Conservation (phyloP, 1,140 invertebrate species). For the Pararge aegeria region DNA sequence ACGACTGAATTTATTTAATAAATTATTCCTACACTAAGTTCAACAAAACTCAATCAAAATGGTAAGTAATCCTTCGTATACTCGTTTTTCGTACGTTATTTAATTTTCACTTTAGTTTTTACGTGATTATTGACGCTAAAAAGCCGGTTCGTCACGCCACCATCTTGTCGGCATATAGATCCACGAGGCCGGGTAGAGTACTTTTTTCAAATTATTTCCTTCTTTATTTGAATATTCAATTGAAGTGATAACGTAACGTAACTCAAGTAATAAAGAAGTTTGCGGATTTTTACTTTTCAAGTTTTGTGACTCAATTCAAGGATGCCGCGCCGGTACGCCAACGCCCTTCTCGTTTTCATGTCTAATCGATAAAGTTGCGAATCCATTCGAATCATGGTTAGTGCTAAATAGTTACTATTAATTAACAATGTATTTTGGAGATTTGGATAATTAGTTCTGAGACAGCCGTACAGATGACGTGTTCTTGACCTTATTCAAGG, state of each 20-base stretch:
- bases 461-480: slow-evolving; percentile 33
- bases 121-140: slow-evolving; percentile 11
- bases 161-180: slow-evolving; percentile 57
- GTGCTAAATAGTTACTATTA: background rate
- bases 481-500: slow-evolving; percentile 50
- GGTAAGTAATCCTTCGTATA: slow-evolving; percentile 54
- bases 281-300: background rate
- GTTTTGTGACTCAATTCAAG: slow-evolving; percentile 7
- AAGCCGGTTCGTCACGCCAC: slow-evolving; percentile 57
- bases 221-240: slow-evolving; percentile 11
- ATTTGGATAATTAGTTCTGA: background rate
- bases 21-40: slow-evolving; percentile 72
- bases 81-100: slow-evolving; percentile 14
- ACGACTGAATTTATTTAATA: slow-evolving; percentile 72
- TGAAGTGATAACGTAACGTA: background rate
- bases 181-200: slow-evolving; percentile 39
- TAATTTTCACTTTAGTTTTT: slow-evolving; percentile 6
- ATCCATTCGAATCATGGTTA: background rate
- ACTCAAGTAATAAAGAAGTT: background rate
- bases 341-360: slow-evolving; percentile 23
- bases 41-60: slow-evolving; percentile 74
- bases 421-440: background rate
- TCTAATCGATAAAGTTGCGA: background rate
- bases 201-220: slow-evolving; percentile 32
- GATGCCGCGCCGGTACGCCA: slow-evolving; percentile 14